Conservation (phyloP, 2,888 invertebrate species). For the Hypsopygia costalis region DNA sequence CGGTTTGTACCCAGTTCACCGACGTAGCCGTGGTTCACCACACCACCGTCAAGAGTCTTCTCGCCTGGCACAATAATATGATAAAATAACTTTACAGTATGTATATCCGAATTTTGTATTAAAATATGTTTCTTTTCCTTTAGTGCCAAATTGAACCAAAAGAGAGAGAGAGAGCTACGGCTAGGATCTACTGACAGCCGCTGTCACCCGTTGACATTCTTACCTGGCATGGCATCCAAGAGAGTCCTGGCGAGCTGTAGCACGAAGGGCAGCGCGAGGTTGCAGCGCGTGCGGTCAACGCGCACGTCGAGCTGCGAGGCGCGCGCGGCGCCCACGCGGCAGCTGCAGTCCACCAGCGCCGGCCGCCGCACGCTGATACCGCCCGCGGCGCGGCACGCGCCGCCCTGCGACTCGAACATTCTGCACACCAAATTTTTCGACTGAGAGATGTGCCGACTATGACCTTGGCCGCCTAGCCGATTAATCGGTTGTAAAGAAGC, state of each 20-base stretch:
- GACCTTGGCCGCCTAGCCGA: no score
- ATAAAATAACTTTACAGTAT: no score
- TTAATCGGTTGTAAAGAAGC: no score
- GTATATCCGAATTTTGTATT: no score
- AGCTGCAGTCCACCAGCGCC: constrained; percentile 86
- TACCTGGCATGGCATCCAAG: constrained; percentile 81
- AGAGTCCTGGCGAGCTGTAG: constrained; percentile 81
- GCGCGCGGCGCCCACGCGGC: constrained; percentile 81
- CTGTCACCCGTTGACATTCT: background rate
- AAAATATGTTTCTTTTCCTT: no score
- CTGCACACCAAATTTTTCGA: constrained; percentile 44
- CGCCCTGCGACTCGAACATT: constrained; percentile 84
- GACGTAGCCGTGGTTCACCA: constrained; percentile 87
- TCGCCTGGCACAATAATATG: constrained; percentile 66
- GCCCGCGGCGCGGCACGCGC: constrained; percentile 77
- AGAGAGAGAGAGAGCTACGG: no score
- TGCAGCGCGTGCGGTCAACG: constrained; percentile 86
- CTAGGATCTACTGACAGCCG: no score
- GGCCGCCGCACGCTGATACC: constrained; percentile 83
- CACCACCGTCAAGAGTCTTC: constrained; percentile 82
- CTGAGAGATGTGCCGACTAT: no score
- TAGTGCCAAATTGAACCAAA: no score
- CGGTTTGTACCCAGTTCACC: constrained; percentile 67
- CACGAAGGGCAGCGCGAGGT: constrained; percentile 87
- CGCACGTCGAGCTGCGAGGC: constrained; percentile 84